Evolutionary conservation across 2,113 vertebrate genomes (phyloP), one percentile per base, ranked within the genome.

Genomic region (Gnathonemus longibarbis): DNA sequence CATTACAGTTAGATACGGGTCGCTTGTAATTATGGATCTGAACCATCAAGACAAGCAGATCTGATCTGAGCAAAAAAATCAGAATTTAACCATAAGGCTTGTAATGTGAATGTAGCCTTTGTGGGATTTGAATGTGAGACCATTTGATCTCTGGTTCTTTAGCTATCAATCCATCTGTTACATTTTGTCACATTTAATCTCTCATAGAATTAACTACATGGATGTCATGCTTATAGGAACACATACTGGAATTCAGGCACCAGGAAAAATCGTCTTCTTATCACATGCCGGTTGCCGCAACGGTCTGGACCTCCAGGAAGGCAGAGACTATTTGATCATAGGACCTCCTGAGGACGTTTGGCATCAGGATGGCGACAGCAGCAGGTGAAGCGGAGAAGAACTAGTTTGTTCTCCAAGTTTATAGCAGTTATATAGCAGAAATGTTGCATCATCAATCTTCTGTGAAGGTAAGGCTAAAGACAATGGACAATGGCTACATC

Each of bases 231-330:
- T 0, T 39, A 0, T 86, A 96, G 96, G 95, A 19, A 53, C 90
- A 52, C 95, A 96, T 87, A 89, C 89, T 3, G 94, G 92, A 46
- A 83, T 96, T 19, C 77, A 88, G 6, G 87, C 31, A 0, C 93
- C 93, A 10, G 92, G 95, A 56, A 93, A 0, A 19, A 94, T 94
- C 88, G 2, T 93, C 6, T 96, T 96, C 89, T 91, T 96, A 91
- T 95, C 95, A n/a, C 94, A 96, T 11, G 94, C 94, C 11, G 91
- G 91, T 86, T 96, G 96, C 91, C 95, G 95, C 90, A 92, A 92
- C 0, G 90, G 91, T 35, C 91, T 96, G 53, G 87, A 87, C 31
- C 91, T 96, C 50, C 89, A 91, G 83, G 39, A 19, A 66, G 95
- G 93, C 50, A 93, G 93, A 80, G 91, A 94, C n/a, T 96, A 96